These are phyloP conservation scores for Criorhina ranunculi DNA, from an alignment of 2,888 invertebrate genomes.

Conservation along the genomic window DNA sequence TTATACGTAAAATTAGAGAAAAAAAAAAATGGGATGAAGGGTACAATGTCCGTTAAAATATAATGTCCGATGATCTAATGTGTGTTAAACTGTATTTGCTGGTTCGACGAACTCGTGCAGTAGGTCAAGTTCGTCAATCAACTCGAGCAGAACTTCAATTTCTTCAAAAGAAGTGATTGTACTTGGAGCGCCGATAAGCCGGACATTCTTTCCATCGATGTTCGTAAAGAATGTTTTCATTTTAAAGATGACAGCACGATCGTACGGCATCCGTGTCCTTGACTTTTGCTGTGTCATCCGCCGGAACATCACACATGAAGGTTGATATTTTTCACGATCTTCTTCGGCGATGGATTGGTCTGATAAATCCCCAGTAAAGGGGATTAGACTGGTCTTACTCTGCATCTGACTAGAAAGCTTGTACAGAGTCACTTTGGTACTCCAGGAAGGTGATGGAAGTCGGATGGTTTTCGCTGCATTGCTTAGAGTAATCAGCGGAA, in stretches of 20 bases:
- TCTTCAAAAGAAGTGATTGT: conserved; percentile 81
- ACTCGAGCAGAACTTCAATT: conserved; percentile 83
- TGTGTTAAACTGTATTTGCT: conserved; percentile 66
- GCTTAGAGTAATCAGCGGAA: conserved; percentile 82
- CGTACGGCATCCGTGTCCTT: conserved; percentile 82
- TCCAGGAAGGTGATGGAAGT: conserved; percentile 82
- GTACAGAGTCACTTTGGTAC: conserved; percentile 83
- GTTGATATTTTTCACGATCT: conserved; percentile 83
- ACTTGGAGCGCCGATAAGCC: conserved; percentile 83
- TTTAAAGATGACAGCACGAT: conserved; percentile 84
- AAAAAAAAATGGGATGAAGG: conserved; percentile 17
- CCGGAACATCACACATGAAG: conserved; percentile 84
- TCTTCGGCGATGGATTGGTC: conserved; percentile 82
- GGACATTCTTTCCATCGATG: conserved; percentile 84
- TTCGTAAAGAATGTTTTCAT: conserved; percentile 84
- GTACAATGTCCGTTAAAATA: neutral
- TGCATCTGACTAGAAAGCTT: conserved; percentile 80
- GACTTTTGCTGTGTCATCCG: conserved; percentile 80
- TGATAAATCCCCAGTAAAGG: conserved; percentile 82
- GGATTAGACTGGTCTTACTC: conserved; percentile 79
- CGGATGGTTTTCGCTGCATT: conserved; percentile 81
- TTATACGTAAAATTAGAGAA: conserved; percentile 52
- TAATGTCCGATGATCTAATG: neutral
- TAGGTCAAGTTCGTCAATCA: conserved; percentile 83
- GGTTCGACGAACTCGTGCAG: conserved; percentile 81